Evolutionary conservation across 2,113 vertebrate species (phyloP).

Genomic region (Microtus pennsylvanicus): DNA sequence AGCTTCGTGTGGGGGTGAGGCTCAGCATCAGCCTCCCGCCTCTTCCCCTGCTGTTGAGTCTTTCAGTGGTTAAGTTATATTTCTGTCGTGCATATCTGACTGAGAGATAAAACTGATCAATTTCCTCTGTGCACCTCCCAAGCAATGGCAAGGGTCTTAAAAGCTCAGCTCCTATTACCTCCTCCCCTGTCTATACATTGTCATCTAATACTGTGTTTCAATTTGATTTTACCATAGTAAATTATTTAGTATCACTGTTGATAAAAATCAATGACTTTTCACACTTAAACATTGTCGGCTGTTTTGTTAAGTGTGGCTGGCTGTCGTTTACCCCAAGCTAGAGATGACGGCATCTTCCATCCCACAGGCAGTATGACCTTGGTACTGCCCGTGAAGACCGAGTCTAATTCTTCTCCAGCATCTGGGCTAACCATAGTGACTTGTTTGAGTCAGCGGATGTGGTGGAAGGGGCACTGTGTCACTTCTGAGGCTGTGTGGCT

Average conservation of each 20-base stretch:
- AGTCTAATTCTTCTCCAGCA: neutral
- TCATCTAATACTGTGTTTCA: neutral
- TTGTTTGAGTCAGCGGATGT: neutral
- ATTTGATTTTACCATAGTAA: neutral
- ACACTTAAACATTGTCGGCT: neutral
- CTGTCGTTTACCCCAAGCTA: neutral
- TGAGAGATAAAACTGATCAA: neutral
- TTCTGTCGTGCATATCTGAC: neutral
- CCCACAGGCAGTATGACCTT: neutral
- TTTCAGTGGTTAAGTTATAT: neutral
- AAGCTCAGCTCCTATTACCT: neutral
- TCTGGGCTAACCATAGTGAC: neutral
- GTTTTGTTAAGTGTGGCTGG: neutral
- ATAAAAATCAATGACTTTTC: neutral
- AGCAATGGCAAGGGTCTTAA: neutral
- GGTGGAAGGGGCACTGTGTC: neutral
- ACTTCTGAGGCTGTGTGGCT: neutral
- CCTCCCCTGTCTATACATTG: neutral
- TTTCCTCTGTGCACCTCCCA: neutral
- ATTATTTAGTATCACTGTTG: neutral
- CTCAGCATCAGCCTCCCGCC: neutral
- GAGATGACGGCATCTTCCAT: neutral
- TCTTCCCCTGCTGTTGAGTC: neutral
- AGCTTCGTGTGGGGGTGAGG: neutral
- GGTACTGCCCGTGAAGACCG: neutral